Base-by-base conservation (phyloP, 2,888 invertebrate genomes). In the Spilosoma lubricipeda region DNA sequence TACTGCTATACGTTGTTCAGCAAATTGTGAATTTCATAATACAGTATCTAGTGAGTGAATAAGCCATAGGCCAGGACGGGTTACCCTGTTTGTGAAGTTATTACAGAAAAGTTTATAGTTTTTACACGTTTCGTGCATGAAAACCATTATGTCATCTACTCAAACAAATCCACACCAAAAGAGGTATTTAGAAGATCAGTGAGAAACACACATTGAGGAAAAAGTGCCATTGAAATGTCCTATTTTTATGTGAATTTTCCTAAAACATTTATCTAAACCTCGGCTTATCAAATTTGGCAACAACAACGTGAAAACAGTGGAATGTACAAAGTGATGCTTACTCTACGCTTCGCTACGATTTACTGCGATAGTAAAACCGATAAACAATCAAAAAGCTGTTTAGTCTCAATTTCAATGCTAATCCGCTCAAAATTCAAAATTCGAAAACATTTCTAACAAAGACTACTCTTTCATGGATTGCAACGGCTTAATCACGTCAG, bases 21-120 rank as follows among this genome's bases (percentile, higher is more conserved):
- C 81, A 80, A 89, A 86, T 86, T 81, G 82, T 74, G 81, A 84
- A 86, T 85, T 86, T 84, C 79, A 83, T 86, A 85, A 84, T 80
- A 84, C 82, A 83, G 82, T 85, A 79, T 82, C 81, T 79, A 70
- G 74, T 72, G 82, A 83, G 81, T 84, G 82, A 86, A 86, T 86
- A 87, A 88, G 82, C 81, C 82, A 77, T 78, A 84, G 81, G 30
- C 63, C 15, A 15, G 15, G 63, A 30, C 15, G 18, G 30, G 63
- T 3, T 18, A 18, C 15, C 7, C 63, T 56, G 36, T 9, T n/a
- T 23, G 5, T 48, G 11, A 33, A 33, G 23, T 33, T 48, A 48
- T 81, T 79, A 42, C 2, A 18, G 18, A 27, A 42, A 1, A 42
- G 13, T 7, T 39, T 3, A 39, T 7, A 8, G 1, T 8, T 39